Conservation (phyloP, 2,888 invertebrate species). For the Dermolepida albohirtum region DNA sequence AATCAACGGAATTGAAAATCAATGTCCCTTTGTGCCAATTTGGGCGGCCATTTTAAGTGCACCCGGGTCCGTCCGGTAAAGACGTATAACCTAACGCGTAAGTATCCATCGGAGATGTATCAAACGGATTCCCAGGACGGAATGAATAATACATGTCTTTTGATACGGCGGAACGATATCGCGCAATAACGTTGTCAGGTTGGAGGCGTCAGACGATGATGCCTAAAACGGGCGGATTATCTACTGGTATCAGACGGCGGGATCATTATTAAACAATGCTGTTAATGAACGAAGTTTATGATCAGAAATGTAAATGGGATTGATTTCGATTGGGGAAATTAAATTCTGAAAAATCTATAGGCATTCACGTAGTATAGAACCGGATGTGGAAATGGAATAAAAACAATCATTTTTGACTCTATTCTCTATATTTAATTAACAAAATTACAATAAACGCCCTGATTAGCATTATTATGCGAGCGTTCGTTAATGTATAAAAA, state of each 20-base stretch:
- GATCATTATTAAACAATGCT: slow-evolving; percentile 2
- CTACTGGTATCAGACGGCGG: not conserved
- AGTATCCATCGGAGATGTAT: slow-evolving; percentile 13
- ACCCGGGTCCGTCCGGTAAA: slow-evolving; percentile 4
- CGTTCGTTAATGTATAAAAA: no score
- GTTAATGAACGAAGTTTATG: slow-evolving; percentile 13
- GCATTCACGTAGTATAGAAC: no score
- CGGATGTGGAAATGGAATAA: no score
- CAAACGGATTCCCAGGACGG: slow-evolving; percentile 2
- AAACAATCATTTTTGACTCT: no score
- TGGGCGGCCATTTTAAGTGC: slow-evolving; percentile 5
- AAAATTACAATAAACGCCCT: no score
- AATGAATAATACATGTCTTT: slow-evolving; percentile 29
- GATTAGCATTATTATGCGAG: no score
- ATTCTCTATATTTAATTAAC: no score
- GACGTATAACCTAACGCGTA: slow-evolving; percentile 18
- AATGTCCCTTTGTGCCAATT: slow-evolving; percentile 26
- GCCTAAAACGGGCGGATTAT: slow-evolving; percentile 8
- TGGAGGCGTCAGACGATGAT: not conserved
- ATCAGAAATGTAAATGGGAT: slow-evolving; percentile 3
- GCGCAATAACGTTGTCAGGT: not conserved
- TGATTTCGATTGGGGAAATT: no score
- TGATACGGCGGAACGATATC: slow-evolving; percentile 8
- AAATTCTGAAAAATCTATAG: no score
- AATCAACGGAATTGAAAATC: slow-evolving; percentile 28